Conservation (phyloP, 2,888 invertebrate genomes). For the Ferrisia virgata region DNA sequence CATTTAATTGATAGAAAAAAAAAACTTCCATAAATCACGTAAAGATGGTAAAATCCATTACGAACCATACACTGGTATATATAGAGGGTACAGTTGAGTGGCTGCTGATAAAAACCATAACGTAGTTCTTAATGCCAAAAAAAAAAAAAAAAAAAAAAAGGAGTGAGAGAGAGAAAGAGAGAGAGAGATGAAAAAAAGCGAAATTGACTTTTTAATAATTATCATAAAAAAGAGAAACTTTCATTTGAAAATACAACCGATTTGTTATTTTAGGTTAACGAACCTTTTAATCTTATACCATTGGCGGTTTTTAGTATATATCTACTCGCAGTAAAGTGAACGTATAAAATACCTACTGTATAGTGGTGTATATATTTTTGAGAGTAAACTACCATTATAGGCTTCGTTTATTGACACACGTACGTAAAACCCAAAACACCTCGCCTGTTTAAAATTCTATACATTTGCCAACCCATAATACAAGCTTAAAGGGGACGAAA, state of each 20-base stretch:
- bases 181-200: no score
- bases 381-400: not conserved
- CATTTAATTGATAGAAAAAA: slow-evolving; percentile 3
- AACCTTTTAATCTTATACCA: slow-evolving; percentile 5
- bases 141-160: not conserved
- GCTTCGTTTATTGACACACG: not conserved
- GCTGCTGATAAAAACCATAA: not conserved
- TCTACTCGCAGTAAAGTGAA: no score
- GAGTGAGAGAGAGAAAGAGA: not conserved
- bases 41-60: slow-evolving; percentile 17
- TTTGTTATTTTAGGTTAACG: slow-evolving; percentile 5
- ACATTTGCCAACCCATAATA: not conserved
- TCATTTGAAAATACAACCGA: not conserved
- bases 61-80: not conserved
- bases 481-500: not conserved
- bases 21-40: not conserved
- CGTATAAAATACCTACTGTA: no score
- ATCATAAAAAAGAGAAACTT: not conserved
- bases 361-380: not conserved
- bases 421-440: not conserved
- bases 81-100: not conserved
- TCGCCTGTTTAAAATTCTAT: slow-evolving; percentile 3
- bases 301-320: not conserved
- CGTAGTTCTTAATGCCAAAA: not conserved
- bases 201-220: not conserved